Conservation (phyloP, 2,888 invertebrate species). For the Onthophagus sagittarius region DNA sequence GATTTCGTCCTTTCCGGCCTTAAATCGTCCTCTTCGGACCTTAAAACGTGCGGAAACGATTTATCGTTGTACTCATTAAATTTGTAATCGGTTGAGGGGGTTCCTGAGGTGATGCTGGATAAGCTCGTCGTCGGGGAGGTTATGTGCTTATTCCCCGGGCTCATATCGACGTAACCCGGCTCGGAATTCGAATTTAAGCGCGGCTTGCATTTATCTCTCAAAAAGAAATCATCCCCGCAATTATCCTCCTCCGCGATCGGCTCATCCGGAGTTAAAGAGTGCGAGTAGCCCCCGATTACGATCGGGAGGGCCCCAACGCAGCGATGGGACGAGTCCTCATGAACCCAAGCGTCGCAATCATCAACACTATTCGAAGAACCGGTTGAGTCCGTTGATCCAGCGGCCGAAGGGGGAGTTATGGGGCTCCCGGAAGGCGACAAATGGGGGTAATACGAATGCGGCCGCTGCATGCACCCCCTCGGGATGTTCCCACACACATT, state of each 20-base stretch:
- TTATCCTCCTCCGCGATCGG: constrained; percentile 59
- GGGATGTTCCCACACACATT: constrained; percentile 4
- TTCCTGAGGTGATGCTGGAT: constrained; percentile 73
- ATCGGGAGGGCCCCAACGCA: background rate
- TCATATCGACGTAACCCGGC: constrained; percentile 60
- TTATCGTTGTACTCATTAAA: constrained; percentile 80
- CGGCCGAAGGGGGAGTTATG: constrained; percentile 58
- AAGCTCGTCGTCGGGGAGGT: constrained; percentile 65
- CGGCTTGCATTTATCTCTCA: constrained; percentile 44
- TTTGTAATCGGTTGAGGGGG: constrained; percentile 74
- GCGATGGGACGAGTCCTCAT: constrained; percentile 2
- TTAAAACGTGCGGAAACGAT: constrained; percentile 68
- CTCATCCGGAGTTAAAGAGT: constrained; percentile 60
- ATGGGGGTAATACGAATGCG: constrained; percentile 45
- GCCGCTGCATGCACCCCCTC: constrained; percentile 23
- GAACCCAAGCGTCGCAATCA: constrained; percentile 49
- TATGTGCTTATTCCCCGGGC: constrained; percentile 41
- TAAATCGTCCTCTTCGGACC: constrained; percentile 58
- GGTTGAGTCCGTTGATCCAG: constrained; percentile 60
- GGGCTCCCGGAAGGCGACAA: constrained; percentile 54
- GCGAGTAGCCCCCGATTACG: constrained; percentile 45
- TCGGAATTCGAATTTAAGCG: constrained; percentile 48
- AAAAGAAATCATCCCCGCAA: constrained; percentile 56
- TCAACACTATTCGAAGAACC: constrained; percentile 66
- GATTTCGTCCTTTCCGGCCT: constrained; percentile 78